phyloP scores from a whole-genome alignment of 1,140 invertebrate species.

The Lepidurus arcticus region DNA sequence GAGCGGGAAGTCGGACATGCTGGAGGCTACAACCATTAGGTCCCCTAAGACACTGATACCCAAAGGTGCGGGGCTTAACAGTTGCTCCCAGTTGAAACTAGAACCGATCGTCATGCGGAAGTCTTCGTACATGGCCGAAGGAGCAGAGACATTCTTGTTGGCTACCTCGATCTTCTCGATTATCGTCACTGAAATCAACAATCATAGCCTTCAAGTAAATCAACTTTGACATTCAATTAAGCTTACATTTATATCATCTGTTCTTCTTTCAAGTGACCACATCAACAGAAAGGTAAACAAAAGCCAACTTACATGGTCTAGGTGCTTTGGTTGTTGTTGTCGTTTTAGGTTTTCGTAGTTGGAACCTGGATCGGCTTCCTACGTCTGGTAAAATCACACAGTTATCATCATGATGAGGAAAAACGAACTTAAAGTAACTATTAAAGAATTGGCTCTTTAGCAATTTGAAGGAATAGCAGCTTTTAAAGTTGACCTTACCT shows the following conservation, averaged over 20 bases:
- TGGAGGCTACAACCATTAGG: conserved; percentile 16
- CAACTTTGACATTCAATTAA: too few species aligned
- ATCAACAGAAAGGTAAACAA: not conserved
- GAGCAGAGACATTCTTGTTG: not conserved
- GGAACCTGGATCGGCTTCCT: not conserved
- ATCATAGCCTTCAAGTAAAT: too few species aligned
- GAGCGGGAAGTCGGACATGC: conserved; percentile 23
- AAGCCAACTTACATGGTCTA: not conserved
- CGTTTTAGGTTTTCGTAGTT: not conserved
- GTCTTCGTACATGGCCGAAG: not conserved
- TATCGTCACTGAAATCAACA: not conserved
- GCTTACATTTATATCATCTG: too few species aligned
- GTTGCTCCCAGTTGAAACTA: conserved; percentile 26
- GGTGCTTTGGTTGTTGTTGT: not conserved
- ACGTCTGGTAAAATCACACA: not conserved
- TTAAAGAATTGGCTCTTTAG: too few species aligned
- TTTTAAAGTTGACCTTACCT: not conserved
- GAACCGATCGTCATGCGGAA: conserved; percentile 10
- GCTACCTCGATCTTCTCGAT: not conserved
- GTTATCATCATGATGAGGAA: too few species aligned
- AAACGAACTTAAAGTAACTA: too few species aligned
- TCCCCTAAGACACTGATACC: conserved; percentile 25
- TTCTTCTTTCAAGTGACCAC: too few species aligned
- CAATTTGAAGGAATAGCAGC: too few species aligned
- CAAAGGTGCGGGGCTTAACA: conserved; percentile 20